A percentile compares a stretch with the other conserved stretches of the same genome.
Evolutionary conservation across 2,113 vertebrate genomes (phyloP).

Genomic region (Dicaeum eximium): DNA sequence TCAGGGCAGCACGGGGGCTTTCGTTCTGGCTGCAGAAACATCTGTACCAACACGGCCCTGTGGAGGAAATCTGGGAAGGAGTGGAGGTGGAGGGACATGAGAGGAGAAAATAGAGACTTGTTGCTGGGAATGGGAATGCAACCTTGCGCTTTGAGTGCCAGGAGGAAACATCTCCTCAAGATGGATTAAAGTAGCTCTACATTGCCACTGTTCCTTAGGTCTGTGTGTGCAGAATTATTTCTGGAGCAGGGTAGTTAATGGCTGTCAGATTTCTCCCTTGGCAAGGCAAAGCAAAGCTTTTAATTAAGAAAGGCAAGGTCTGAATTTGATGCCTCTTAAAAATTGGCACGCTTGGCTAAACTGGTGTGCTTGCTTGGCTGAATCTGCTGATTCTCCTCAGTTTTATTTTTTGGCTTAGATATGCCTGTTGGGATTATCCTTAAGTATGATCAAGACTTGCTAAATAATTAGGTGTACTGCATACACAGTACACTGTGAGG

Average conservation of each 20-base stretch:
- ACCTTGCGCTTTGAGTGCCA: slow-evolving; percentile 58
- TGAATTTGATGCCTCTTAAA: slow-evolving; percentile 2
- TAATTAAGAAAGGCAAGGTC: slow-evolving; percentile 9
- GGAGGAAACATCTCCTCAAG: slow-evolving; percentile 70
- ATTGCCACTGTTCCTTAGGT: not conserved
- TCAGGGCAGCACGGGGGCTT: not conserved
- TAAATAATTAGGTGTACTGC: not conserved
- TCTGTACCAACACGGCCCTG: not conserved
- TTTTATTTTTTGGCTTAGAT: not conserved
- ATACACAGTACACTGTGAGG: not conserved
- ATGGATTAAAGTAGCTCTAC: not conserved
- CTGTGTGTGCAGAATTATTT: not conserved
- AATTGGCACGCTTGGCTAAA: not conserved
- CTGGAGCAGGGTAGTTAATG: not conserved
- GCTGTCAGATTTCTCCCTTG: not conserved
- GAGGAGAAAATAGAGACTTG: not conserved
- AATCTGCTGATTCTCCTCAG: not conserved
- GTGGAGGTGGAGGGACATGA: not conserved
- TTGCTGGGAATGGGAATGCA: not conserved
- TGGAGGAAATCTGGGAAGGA: not conserved
- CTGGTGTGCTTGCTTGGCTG: not conserved
- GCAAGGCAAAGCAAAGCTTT: slow-evolving; percentile 29
- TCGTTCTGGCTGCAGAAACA: fast-evolving
- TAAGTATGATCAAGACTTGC: not conserved
- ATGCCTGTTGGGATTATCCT: not conserved